Evolutionary conservation across 2,888 invertebrate genomes (phyloP).

Genomic region (Lacanobia oleracea): DNA sequence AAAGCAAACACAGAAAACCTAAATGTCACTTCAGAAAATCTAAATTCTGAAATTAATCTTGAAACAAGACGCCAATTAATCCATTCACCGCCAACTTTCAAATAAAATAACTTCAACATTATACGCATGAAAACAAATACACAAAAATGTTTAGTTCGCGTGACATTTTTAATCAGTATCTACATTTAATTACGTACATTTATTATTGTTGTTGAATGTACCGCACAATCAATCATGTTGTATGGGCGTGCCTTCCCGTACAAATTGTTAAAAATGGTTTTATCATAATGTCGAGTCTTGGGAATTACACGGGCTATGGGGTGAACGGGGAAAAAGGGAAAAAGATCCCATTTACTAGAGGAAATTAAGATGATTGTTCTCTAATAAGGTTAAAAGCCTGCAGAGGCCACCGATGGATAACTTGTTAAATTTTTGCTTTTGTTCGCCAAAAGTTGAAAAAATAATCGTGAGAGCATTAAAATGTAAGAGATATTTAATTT

Average conservation of each 20-base stretch:
- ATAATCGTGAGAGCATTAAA: background rate
- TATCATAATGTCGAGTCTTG: slow-evolving; percentile 47
- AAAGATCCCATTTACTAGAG: slow-evolving; percentile 20
- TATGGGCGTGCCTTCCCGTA: slow-evolving; percentile 55
- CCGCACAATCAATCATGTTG: slow-evolving; percentile 62
- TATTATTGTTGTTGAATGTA: slow-evolving; percentile 52
- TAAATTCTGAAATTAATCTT: slow-evolving; percentile 6
- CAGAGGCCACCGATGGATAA: slow-evolving; percentile 7
- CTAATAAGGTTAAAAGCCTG: slow-evolving; percentile 20
- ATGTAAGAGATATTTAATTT: too few species aligned
- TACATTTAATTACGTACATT: slow-evolving; percentile 67
- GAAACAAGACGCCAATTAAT: slow-evolving; percentile 32
- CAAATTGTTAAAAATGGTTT: slow-evolving; percentile 60
- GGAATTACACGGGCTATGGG: slow-evolving; percentile 39
- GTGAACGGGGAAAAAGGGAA: slow-evolving; percentile 25
- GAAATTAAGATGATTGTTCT: slow-evolving; percentile 32
- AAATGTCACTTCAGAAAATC: too few species aligned
- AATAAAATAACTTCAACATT: slow-evolving; percentile 19
- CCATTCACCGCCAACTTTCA: slow-evolving; percentile 9
- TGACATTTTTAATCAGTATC: slow-evolving; percentile 70
- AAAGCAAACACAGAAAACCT: too few species aligned
- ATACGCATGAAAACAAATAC: slow-evolving; percentile 55
- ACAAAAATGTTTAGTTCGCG: slow-evolving; percentile 70
- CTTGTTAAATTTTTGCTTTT: slow-evolving; percentile 16
- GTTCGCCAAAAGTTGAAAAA: slow-evolving; percentile 2